Evolutionary conservation across 2,888 invertebrate genomes (phyloP), one percentile per base, ranked within the genome.

Genomic region (Tuberolachnus salignus): DNA sequence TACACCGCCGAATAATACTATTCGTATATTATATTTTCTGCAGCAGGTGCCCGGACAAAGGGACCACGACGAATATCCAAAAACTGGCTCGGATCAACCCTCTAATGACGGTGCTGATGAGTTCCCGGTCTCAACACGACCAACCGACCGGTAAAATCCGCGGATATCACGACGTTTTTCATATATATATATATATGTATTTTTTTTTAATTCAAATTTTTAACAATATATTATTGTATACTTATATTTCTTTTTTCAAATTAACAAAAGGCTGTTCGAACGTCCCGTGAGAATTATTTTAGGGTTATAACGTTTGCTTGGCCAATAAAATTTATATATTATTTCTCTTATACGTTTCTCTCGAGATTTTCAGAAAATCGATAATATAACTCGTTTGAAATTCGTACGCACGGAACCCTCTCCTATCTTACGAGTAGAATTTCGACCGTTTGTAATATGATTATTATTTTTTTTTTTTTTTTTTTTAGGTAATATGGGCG

Each of bases 21-120:
- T 75, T 75, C 66, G 42, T 75, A 34, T 61, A 34, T 34, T 34
- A 34, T 34, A 4, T 4, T 34, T 34, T 6, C 6, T 34, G 34
- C 34, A 34, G 69, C 78, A 78, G 78, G 78, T 78, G 78, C 16
- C 69, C 51, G 69, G 59, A 78, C 59, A 78, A 59, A 59, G 78
- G 57, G 51, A 69, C 59, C 13, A 57, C 59, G 23, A 57, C 26
- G 57, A 78, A 57, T 59, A 69, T 69, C 21, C 69, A 51, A 78
- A 78, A 78, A 78, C 67, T 69, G 19, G 67, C 69, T 78, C 78
- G 69, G 23, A 51, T 78, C 51, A 69, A 78, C 78, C 78, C 78
- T n/a, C 78, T 78, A 78, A 78, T 78, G 78, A 78, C 78, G 42
- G 19, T 78, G 14, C 51, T 78, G 78, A 78, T 78, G 78, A 78